Base-by-base conservation (phyloP, 2,888 invertebrate genomes). In the Venusia cambrica region DNA sequence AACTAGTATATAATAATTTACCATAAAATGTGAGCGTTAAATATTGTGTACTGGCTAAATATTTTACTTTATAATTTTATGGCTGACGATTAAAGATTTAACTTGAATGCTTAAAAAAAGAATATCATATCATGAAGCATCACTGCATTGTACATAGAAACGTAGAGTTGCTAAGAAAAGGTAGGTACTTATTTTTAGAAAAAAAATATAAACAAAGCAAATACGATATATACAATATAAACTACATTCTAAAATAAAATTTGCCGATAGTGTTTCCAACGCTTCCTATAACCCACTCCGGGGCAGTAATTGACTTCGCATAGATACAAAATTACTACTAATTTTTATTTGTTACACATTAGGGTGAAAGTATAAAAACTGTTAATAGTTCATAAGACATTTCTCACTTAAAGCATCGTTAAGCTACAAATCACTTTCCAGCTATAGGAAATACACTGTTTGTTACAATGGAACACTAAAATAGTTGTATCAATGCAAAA, bases 321-420 rank as follows among this genome's bases (percentile, higher is more conserved):
- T 67, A 65, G 61, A 70, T 65, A 68, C 71, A 50, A 63, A 59
- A 61, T 62, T 71, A 73, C 63, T 61, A 60, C 71, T 77, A 76
- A 67, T 54, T 45, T 65, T 63, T 68, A 70, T 62, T 73, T 76
- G n/a, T n/a, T 62, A 75, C 72, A 75, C 69, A 73, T 68, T 64
- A 67, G 69, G 71, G 72, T 69, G 64, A 71, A 72, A 75, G 68
- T 78, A 76, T 73, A 73, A 73, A 60, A 74, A 68, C 61, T 73
- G 58, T 75, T 79, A 67, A 68, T 76, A 71, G 70, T 79, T 85
- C 84, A 84, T 85, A 85, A 85, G 84, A 84, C 67, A 64, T 67
- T 78, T 83, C 83, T 75, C 75, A 70, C 67, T 81, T 84, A 84
- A 84, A 85, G 84, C 85, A 75, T 78, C 69, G 56, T 67, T 75